Conservation (phyloP, 2,888 invertebrate genomes). For the Tiliacea aurago region DNA sequence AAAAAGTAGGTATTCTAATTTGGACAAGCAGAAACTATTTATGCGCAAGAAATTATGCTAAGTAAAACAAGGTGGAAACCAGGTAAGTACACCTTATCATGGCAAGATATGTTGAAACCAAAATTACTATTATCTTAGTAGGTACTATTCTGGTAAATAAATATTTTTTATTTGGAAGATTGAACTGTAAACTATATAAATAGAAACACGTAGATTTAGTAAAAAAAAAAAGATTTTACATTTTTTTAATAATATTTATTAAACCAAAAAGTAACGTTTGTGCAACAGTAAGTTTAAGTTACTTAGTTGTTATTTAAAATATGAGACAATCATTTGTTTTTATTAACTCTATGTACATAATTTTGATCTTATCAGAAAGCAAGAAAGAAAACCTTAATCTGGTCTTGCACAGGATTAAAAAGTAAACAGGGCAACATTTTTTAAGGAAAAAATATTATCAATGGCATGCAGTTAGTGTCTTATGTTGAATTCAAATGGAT, state of each 20-base stretch:
- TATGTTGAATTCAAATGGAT: not conserved
- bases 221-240: not conserved
- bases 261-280: not conserved
- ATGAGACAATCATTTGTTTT: not conserved
- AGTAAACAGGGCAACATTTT: not conserved
- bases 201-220: not conserved
- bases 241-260: not conserved
- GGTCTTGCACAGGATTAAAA: not conserved
- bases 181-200: not conserved
- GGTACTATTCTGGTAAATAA: too few relatives aligned
- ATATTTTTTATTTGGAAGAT: not conserved
- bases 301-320: not conserved
- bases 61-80: not conserved
- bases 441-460: not conserved
- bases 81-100: too few relatives aligned
- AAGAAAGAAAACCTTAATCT: not conserved
- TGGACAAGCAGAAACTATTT: not conserved
- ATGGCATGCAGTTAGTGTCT: not conserved
- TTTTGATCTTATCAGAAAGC: not conserved
- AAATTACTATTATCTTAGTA: too few relatives aligned
- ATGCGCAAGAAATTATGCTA: not conserved
- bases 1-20: not conserved
- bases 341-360: not conserved
- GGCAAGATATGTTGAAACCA: too few relatives aligned
- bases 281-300: not conserved